These are phyloP conservation scores for Dendrolimus houi DNA, from an alignment of 2,888 invertebrate genomes.

Conservation along the genomic window DNA sequence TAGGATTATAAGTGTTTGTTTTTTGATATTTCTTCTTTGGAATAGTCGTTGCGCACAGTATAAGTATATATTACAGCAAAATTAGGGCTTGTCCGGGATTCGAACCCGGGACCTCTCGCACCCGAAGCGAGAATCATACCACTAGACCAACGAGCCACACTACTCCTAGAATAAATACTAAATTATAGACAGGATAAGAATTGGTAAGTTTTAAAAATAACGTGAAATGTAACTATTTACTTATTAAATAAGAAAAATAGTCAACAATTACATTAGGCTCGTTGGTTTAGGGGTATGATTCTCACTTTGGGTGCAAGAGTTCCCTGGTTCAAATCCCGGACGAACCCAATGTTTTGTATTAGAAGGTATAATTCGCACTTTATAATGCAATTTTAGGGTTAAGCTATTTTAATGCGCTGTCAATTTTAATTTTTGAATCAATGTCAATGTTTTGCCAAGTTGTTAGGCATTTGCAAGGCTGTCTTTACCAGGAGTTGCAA, in stretches of 20 bases:
- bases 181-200: background rate
- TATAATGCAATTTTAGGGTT: too few species aligned
- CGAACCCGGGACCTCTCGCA: constrained; percentile 78
- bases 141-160: constrained; percentile 76
- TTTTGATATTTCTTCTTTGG: too few species aligned
- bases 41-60: too few species aligned
- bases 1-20: too few species aligned
- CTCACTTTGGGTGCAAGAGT: constrained; percentile 78
- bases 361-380: background rate
- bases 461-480: too few species aligned
- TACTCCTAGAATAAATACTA: background rate
- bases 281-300: constrained; percentile 78
- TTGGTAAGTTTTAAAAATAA: too few species aligned
- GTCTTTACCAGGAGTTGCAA: too few species aligned
- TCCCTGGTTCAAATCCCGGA: constrained; percentile 78
- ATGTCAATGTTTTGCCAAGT: too few species aligned
- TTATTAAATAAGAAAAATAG: background rate
- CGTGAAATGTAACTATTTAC: too few species aligned
- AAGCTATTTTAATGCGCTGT: too few species aligned
- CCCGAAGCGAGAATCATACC: constrained; percentile 79
- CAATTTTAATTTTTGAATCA: too few species aligned
- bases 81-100: constrained; percentile 73
- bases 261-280: constrained; percentile 36
- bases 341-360: constrained; percentile 48
- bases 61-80: background rate